phyloP scores from a whole-genome alignment of 2,888 invertebrate species.

The Eilema griseolum region DNA sequence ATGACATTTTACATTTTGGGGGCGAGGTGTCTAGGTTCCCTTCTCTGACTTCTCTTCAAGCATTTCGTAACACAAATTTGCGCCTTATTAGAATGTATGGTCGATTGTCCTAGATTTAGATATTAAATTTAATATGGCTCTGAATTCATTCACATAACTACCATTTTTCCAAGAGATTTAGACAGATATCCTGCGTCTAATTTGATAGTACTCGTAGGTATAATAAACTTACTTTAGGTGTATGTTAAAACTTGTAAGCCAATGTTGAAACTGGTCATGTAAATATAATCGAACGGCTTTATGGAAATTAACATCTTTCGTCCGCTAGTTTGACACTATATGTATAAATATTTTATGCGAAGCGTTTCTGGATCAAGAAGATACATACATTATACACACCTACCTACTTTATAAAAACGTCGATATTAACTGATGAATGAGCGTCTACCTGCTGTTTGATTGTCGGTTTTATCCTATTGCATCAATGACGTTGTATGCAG shows the following conservation, averaged over 20 bases:
- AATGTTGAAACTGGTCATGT: constrained; percentile 50
- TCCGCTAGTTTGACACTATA: constrained; percentile 32
- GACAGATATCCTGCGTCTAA: constrained; percentile 8
- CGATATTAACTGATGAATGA: constrained; percentile 22
- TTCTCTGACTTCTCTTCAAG: constrained; percentile 65
- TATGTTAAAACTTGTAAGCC: constrained; percentile 37
- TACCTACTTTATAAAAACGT: constrained; percentile 13
- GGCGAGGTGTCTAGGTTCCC: constrained; percentile 68
- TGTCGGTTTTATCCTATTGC: constrained; percentile 56
- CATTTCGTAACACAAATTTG: constrained; percentile 66
- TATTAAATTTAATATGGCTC: constrained; percentile 29
- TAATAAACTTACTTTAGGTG: constrained; percentile 22
- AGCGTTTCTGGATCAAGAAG: background rate
- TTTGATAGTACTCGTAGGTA: constrained; percentile 20
- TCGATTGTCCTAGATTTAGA: constrained; percentile 59
- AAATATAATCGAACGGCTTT: constrained; percentile 50
- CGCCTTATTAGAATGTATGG: constrained; percentile 53
- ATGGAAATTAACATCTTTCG: constrained; percentile 40
- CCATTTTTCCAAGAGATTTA: background rate
- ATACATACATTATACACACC: background rate
- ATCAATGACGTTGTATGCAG: constrained; percentile 56
- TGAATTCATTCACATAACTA: background rate
- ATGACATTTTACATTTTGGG: constrained; percentile 77
- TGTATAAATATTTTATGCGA: constrained; percentile 4
- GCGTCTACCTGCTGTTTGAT: constrained; percentile 38